These are phyloP conservation scores for Craterocephalus amniculus DNA, from an alignment of 2,797 vertebrate species.

Conservation along the genomic window DNA sequence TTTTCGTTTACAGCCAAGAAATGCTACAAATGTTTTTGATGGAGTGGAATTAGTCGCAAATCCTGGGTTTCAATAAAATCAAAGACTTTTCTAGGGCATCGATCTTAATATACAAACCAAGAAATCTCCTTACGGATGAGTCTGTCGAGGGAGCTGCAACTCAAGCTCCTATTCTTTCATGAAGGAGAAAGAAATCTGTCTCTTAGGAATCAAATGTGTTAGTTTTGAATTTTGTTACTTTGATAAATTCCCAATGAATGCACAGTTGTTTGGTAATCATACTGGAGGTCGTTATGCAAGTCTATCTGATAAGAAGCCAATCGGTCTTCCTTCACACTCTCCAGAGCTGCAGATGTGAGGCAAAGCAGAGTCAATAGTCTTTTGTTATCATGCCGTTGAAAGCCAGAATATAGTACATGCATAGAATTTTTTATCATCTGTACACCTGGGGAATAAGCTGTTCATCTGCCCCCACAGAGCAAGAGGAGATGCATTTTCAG, in stretches of 20 bases:
- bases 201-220: slow-evolving; percentile 6
- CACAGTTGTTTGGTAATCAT: background rate
- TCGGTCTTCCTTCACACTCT: slow-evolving; percentile 32
- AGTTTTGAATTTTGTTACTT: slow-evolving; percentile 38
- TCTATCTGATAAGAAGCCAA: slow-evolving; percentile 39
- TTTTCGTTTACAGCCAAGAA: slow-evolving; percentile 38
- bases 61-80: slow-evolving; percentile 38
- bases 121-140: slow-evolving; percentile 14
- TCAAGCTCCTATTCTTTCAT: slow-evolving; percentile 20
- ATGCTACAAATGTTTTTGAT: slow-evolving; percentile 20
- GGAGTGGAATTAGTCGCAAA: slow-evolving; percentile 43
- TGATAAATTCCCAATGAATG: slow-evolving; percentile 41
- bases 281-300: slow-evolving; percentile 39
- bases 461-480: slow-evolving; percentile 9
- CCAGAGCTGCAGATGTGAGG: slow-evolving; percentile 19
- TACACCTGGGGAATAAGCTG: slow-evolving; percentile 17
- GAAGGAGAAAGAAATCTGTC: slow-evolving; percentile 20
- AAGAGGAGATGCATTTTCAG: background rate
- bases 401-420: slow-evolving; percentile 5
- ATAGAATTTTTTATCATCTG: slow-evolving; percentile 22
- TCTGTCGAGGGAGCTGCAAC: background rate
- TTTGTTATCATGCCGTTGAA: slow-evolving; percentile 35
- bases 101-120: slow-evolving; percentile 27
- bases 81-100: slow-evolving; percentile 46
- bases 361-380: slow-evolving; percentile 31